Evolutionary conservation across 2,797 vertebrate genomes (phyloP), one percentile per base, ranked within the genome.

Genomic region (Acropternis orthonyx): DNA sequence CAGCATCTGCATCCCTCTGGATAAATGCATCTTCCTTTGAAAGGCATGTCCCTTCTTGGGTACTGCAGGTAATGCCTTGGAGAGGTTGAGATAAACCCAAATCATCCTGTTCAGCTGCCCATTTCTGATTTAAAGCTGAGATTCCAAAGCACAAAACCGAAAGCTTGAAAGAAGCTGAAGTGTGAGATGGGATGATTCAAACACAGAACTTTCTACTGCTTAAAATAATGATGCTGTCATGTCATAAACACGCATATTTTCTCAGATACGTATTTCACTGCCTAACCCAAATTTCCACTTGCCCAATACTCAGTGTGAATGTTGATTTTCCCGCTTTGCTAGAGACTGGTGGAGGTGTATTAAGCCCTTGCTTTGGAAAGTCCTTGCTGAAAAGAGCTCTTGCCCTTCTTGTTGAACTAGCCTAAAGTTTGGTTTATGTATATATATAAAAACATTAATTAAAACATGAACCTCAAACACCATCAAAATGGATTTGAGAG

Each of bases 31-130:
- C 17, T 62, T 68, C 52, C n/a, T 43, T 28, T 18, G 61, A 26
- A 37, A 15, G 0, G 0, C 2, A 0, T 1, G 0, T n/a, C 52
- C 49, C 14, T 51, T 22, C 78, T 7, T 9, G 30, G 51, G 20
- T 6, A 1, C 55, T 19, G 48, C 36, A 18, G 59, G 23, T 68
- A 3, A 7, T 13, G 3, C 36, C 46, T 27, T 1, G 6, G 43
- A 23, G 48, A 23, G 2, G 4, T 12, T 5, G 17, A 14, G 59
- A 7, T 44, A 7, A 58, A 19, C 32, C 52, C 26, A 4, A 1
- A 18, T 23, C 28, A 2, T 21, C 48, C 37, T 1, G 3, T 9
- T 74, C 54, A 27, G 54, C 55, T 72, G 41, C 69, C 7, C 0
- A 8, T 34, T 41, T 34, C 41, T 13, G 17, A 23, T 59, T 17